These are phyloP conservation scores for Pantherophis vulpinus DNA, from an alignment of 2,797 vertebrate species.

Conservation along the genomic window DNA sequence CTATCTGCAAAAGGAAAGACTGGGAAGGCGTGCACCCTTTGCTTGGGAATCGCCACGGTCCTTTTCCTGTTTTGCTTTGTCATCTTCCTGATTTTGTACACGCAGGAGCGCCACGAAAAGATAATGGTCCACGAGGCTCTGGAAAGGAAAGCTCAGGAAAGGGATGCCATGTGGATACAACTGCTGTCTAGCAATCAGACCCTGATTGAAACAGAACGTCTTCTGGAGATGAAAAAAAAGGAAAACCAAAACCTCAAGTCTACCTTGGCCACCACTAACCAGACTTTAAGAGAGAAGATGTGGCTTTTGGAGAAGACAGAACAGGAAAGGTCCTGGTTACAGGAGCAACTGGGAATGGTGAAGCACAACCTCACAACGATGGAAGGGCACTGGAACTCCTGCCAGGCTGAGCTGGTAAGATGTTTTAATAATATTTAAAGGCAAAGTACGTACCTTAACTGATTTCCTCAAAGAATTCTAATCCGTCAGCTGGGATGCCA, in stretches of 20 bases:
- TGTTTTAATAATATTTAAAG: background rate
- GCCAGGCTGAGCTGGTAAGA: background rate
- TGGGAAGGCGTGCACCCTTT: background rate
- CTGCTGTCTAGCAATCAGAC: background rate
- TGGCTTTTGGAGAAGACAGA: background rate
- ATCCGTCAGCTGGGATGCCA: background rate
- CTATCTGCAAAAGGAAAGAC: background rate
- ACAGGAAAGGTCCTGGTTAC: background rate
- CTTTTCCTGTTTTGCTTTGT: background rate
- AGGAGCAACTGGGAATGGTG: background rate
- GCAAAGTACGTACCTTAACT: background rate
- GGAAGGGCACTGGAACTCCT: background rate
- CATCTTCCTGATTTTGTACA: background rate
- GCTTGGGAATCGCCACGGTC: background rate
- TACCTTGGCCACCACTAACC: background rate
- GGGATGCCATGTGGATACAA: background rate
- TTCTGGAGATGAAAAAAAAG: background rate
- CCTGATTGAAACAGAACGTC: background rate
- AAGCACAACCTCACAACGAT: background rate
- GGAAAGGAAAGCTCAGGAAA: background rate
- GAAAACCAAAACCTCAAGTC: background rate
- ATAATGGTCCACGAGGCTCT: background rate
- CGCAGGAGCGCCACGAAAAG: background rate
- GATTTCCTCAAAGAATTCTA: background rate
- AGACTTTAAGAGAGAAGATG: background rate